These are phyloP conservation scores for Halichoeres trimaculatus DNA, from an alignment of 2,113 vertebrate genomes.

Conservation along the genomic window DNA sequence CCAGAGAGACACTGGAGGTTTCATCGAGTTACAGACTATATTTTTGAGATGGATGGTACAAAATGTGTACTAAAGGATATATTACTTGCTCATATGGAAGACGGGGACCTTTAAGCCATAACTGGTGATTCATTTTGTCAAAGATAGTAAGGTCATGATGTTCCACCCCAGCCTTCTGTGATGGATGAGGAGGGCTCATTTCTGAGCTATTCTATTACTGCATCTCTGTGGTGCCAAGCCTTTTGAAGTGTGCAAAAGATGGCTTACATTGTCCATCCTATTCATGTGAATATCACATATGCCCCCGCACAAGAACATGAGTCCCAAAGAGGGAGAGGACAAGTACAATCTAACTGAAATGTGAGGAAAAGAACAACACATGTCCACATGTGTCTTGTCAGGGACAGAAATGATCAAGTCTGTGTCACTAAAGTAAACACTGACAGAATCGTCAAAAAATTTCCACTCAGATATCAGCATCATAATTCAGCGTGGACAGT, in stretches of 20 bases:
- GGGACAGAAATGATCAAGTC: not conserved
- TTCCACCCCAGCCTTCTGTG: slow-evolving; percentile 23
- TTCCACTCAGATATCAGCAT: not conserved
- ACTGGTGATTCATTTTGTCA: slow-evolving; percentile 21
- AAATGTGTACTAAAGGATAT: slow-evolving; percentile 3
- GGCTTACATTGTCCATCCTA: slow-evolving; percentile 1
- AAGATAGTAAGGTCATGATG: slow-evolving; percentile 19
- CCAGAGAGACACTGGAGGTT: not conserved
- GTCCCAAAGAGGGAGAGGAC: not conserved
- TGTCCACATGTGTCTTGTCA: not conserved
- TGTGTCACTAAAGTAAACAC: not conserved
- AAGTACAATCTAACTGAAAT: not conserved
- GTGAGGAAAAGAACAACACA: not conserved
- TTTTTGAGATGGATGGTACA: not conserved
- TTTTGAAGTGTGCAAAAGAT: slow-evolving; percentile 6
- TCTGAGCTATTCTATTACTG: slow-evolving; percentile 24
- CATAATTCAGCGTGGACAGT: not conserved
- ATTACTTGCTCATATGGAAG: slow-evolving; percentile 15
- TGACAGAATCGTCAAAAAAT: not conserved
- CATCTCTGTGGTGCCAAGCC: slow-evolving; percentile 1
- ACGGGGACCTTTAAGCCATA: slow-evolving; percentile 15
- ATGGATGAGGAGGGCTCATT: slow-evolving; percentile 40
- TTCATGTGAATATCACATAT: slow-evolving; percentile 1
- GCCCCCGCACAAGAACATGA: slow-evolving; percentile 8
- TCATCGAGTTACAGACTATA: not conserved